Evolutionary conservation across 2,113 vertebrate genomes (phyloP).

Genomic region (Procavia capensis): DNA sequence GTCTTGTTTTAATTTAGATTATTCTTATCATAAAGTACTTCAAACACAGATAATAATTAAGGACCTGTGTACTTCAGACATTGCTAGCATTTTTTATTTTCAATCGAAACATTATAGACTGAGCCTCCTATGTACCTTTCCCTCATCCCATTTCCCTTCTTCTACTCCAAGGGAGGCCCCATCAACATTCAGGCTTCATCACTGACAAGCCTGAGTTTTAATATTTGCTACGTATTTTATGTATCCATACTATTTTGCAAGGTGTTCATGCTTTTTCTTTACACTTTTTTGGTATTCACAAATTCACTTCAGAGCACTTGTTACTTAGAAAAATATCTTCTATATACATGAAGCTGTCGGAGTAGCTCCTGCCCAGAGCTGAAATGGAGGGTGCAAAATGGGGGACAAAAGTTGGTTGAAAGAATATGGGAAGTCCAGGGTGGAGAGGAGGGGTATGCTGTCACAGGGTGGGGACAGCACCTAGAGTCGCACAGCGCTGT

Average conservation of each 20-base stretch:
- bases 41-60: background rate
- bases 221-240: background rate
- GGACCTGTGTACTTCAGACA: background rate
- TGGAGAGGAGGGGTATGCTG: no score
- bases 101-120: background rate
- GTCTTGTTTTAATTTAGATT: background rate
- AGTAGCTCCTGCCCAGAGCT: no score
- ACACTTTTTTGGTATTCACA: background rate
- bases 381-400: no score
- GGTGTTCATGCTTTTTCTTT: background rate
- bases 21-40: background rate
- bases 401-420: no score
- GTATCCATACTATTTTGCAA: constrained; percentile 29
- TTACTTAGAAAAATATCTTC: background rate
- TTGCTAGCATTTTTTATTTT: no score
- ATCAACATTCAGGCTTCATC: background rate
- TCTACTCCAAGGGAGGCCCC: background rate
- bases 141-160: background rate
- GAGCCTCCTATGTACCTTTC: background rate
- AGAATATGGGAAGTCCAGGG: no score
- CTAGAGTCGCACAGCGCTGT: no score
- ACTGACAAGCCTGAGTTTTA: background rate
- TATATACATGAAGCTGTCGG: no score
- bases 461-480: no score
- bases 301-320: background rate